Conservation (phyloP, 2,888 invertebrate species). For the Noctua janthina region DNA sequence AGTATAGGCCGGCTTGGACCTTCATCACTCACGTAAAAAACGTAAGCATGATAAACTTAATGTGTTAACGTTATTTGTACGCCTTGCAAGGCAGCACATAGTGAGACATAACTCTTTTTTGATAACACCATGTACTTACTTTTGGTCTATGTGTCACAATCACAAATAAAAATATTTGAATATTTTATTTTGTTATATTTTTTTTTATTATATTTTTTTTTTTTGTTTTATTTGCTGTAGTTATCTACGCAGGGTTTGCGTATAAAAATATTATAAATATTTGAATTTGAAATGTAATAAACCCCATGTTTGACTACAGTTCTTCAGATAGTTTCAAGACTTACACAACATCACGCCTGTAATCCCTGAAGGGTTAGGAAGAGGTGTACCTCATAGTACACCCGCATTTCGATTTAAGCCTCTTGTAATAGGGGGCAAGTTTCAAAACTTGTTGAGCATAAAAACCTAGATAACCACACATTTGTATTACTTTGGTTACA, state of each 20-base stretch:
- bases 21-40: not conserved
- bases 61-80: no score
- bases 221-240: no score
- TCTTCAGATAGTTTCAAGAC: not conserved
- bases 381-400: not conserved
- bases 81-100: no score
- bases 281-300: no score
- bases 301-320: not conserved
- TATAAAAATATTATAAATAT: no score
- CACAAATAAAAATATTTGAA: no score
- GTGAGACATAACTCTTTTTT: no score
- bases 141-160: no score
- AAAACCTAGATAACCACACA: not conserved
- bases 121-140: no score
- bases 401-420: not conserved
- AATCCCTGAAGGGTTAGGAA: not conserved
- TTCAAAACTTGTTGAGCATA: not conserved
- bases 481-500: not conserved
- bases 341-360: not conserved
- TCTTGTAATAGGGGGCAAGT: not conserved
- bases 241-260: no score
- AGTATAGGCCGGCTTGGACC: slow-evolving; percentile 6
- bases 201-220: no score
- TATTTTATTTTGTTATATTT: no score
- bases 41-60: not conserved